These are phyloP conservation scores for Pecten maximus DNA, from an alignment of 2,888 invertebrate species.

Conservation along the genomic window DNA sequence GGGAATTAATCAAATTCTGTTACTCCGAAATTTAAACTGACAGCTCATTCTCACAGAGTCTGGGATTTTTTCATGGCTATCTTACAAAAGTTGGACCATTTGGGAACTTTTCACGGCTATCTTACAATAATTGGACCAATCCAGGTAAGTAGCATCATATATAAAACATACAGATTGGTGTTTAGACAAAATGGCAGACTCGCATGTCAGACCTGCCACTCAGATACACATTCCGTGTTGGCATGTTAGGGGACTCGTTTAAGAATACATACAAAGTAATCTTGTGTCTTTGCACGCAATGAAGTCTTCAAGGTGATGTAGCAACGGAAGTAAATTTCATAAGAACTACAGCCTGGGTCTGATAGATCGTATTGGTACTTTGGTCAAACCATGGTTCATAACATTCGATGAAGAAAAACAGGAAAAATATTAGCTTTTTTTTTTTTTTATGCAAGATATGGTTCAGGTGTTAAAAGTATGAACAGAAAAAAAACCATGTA, in stretches of 20 bases:
- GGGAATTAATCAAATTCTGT: background rate
- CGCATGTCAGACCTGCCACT: background rate
- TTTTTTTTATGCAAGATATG: too few relatives aligned
- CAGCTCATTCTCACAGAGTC: background rate
- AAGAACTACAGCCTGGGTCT: background rate
- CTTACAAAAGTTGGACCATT: background rate
- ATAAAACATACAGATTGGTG: background rate
- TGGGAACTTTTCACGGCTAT: too few relatives aligned
- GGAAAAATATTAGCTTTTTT: too few relatives aligned
- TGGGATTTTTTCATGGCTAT: background rate
- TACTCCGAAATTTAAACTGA: background rate
- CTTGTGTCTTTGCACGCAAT: background rate
- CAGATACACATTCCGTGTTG: background rate
- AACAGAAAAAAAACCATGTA: too few relatives aligned
- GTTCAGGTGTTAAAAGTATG: too few relatives aligned
- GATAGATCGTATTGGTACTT: background rate
- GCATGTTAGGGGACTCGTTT: background rate
- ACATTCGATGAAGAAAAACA: too few relatives aligned
- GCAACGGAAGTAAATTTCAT: background rate
- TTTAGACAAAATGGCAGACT: background rate
- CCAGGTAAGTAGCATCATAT: background rate
- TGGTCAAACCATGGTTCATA: background rate
- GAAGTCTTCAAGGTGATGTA: background rate
- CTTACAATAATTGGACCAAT: background rate
- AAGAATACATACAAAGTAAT: constrained; percentile 6